Conservation (phyloP, 2,113 vertebrate genomes). For the Diphyllodes magnificus region DNA sequence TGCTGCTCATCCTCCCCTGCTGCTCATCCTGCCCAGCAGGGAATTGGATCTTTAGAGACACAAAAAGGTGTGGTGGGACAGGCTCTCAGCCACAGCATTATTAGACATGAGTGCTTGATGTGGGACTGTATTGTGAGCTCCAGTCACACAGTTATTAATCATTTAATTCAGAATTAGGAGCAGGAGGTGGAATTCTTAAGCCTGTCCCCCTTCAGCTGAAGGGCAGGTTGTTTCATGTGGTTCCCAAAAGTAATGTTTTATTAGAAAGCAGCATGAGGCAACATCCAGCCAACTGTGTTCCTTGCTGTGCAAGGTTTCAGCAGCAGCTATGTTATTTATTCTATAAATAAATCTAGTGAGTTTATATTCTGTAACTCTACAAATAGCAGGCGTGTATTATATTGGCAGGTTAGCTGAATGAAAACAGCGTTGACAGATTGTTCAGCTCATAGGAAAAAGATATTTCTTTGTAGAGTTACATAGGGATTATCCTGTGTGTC, state of each 20-base stretch:
- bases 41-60: neutral
- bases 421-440: neutral
- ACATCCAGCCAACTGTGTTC: neutral
- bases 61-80: neutral
- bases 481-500: neutral
- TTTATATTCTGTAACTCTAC: neutral
- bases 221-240: neutral
- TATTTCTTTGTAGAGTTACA: neutral
- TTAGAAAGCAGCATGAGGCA: neutral
- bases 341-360: neutral
- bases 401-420: neutral
- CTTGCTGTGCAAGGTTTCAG: neutral
- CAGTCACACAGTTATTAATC: neutral
- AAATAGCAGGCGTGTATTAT: neutral
- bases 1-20: neutral
- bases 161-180: neutral
- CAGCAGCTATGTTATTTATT: neutral
- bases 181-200: neutral
- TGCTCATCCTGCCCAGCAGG: neutral
- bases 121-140: neutral
- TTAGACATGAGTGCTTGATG: neutral
- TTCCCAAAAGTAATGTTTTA: neutral
- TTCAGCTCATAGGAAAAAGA: neutral
- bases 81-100: neutral
- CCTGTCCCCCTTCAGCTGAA: neutral